Conservation (phyloP, 2,113 vertebrate species). For the Apteryx mantelli region DNA sequence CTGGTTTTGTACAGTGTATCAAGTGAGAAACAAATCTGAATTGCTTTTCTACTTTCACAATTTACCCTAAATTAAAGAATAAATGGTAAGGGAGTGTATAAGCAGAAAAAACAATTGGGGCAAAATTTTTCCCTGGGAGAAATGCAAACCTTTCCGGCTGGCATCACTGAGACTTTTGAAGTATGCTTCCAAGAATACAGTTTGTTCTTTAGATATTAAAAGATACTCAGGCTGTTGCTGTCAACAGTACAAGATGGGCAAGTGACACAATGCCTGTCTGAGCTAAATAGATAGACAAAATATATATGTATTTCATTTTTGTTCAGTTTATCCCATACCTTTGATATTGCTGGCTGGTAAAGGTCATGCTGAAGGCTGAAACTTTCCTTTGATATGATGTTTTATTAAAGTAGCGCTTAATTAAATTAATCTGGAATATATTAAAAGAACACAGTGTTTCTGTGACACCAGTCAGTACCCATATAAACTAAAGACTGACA, state of each 20-base stretch:
- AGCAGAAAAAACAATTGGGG: neutral
- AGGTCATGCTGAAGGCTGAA: neutral
- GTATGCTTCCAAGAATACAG: neutral
- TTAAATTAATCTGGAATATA: neutral
- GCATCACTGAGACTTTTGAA: neutral
- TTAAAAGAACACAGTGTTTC: neutral
- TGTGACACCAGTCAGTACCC: neutral
- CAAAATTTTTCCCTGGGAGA: neutral
- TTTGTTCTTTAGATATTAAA: slow-evolving; percentile 43
- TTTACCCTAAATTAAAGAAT: neutral
- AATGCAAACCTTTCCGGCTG: neutral
- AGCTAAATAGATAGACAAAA: neutral
- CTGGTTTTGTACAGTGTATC: neutral
- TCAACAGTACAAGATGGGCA: slow-evolving; percentile 4
- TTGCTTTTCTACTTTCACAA: neutral
- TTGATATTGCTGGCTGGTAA: neutral
- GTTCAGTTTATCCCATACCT: neutral
- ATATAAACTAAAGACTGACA: neutral
- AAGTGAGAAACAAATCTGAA: neutral
- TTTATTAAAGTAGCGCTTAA: neutral
- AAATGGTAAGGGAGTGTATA: neutral
- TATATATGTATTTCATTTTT: neutral
- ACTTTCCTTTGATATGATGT: neutral
- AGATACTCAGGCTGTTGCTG: slow-evolving; percentile 14
- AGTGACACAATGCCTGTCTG: neutral